Conservation (phyloP, 2,113 vertebrate species). For the Petroica traversi region DNA sequence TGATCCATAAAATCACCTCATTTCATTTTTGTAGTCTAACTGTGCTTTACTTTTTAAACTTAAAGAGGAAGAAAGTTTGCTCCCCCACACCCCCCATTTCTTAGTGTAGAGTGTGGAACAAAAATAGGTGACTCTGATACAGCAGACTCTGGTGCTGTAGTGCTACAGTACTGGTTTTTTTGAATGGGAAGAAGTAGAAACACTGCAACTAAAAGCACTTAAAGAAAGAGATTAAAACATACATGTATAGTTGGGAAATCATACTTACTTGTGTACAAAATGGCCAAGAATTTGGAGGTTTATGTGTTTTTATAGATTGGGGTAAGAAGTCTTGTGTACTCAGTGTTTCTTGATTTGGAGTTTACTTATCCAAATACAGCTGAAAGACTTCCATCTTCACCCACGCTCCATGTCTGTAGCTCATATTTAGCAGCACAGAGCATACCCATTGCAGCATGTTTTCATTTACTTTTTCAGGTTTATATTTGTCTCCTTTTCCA, state of each 20-base stretch:
- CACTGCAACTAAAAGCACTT: background rate
- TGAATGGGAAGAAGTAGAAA: background rate
- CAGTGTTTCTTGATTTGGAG: background rate
- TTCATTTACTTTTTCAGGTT: background rate
- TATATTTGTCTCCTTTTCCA: background rate
- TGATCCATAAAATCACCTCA: fast-evolving
- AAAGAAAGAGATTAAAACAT: background rate
- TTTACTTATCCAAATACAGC: background rate
- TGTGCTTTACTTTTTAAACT: background rate
- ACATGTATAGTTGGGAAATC: background rate
- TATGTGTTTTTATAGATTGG: background rate
- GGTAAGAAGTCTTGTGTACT: background rate
- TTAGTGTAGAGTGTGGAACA: background rate
- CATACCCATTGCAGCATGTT: background rate
- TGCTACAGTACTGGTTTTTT: background rate
- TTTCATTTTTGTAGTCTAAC: background rate
- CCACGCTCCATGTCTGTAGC: background rate
- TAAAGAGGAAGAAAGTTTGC: background rate
- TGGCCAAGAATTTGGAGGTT: background rate
- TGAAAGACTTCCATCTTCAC: background rate
- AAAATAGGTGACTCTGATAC: background rate
- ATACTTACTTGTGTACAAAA: background rate
- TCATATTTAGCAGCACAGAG: background rate
- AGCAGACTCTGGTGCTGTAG: background rate
- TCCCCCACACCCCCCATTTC: fast-evolving